A percentile compares a stretch with the other conserved stretches of the same genome.
Conservation (phyloP, 2,797 vertebrate genomes). For the Smutsia temminckii region DNA sequence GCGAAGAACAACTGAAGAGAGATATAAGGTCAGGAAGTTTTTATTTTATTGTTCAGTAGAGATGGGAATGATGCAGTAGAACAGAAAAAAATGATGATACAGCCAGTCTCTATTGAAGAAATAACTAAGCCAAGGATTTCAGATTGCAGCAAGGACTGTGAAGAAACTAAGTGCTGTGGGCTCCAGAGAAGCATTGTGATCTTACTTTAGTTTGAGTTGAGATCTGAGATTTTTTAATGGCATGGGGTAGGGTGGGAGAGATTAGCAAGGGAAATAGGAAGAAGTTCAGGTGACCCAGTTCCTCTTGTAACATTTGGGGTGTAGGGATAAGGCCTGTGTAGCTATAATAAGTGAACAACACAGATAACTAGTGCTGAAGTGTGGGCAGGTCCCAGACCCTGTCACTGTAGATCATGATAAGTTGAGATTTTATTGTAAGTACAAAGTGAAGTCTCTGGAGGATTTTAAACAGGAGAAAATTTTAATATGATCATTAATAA, state of each 20-base stretch:
- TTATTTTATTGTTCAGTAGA: not conserved
- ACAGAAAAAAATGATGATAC: not conserved
- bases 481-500: constrained; percentile 36
- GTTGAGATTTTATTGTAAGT: constrained; percentile 4
- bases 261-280: not conserved
- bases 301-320: not conserved
- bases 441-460: not conserved
- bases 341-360: not conserved
- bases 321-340: not conserved
- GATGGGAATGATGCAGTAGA: not conserved
- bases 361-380: not conserved
- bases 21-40: not conserved
- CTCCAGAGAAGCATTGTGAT: not conserved
- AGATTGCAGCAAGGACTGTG: not conserved
- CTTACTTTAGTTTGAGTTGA: not conserved
- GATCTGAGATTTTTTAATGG: not conserved
- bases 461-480: not conserved
- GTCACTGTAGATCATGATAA: not conserved
- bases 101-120: not conserved
- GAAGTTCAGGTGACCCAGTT: not conserved
- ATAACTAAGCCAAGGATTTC: not conserved
- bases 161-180: not conserved
- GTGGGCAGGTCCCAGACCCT: not conserved
- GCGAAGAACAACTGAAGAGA: not conserved
- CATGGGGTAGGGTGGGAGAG: too few species aligned